Conservation (phyloP, 2,888 invertebrate genomes). For the Caenorhabditis japonica region DNA sequence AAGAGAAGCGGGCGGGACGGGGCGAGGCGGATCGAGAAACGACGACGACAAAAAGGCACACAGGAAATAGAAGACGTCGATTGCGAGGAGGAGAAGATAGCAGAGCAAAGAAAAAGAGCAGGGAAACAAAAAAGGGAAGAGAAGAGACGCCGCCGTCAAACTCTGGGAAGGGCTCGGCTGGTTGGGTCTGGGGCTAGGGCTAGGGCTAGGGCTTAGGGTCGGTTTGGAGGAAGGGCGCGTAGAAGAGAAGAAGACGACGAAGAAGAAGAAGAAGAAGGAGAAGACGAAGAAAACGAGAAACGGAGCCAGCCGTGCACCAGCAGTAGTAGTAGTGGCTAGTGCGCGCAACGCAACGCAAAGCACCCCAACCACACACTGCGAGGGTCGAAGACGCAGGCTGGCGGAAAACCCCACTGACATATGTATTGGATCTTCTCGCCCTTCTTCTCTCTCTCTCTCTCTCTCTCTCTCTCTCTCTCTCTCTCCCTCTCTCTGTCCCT, state of each 20-base stretch:
- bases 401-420: slow-evolving; percentile 51
- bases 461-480: neutral
- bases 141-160: slow-evolving; percentile 29
- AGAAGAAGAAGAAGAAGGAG: slow-evolving; percentile 14
- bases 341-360: slow-evolving; percentile 14
- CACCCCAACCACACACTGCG: neutral
- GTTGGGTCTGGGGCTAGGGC: no score
- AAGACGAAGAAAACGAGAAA: slow-evolving; percentile 8
- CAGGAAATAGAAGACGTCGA: slow-evolving; percentile 34
- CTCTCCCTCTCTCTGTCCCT: neutral
- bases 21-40: slow-evolving; percentile 11
- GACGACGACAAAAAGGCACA: slow-evolving; percentile 12
- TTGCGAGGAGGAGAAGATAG: slow-evolving; percentile 3
- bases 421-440: slow-evolving; percentile 37
- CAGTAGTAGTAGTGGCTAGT: slow-evolving; percentile 23
- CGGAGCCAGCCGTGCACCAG: slow-evolving; percentile 6
- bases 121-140: slow-evolving; percentile 25
- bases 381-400: slow-evolving; percentile 27
- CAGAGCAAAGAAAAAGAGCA: slow-evolving; percentile 10
- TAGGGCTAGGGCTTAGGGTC: no score
- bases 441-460: slow-evolving; percentile 12
- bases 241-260: slow-evolving; percentile 1
- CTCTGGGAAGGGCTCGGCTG: no score
- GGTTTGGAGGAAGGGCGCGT: no score
- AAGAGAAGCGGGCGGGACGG: slow-evolving; percentile 10